A percentile compares a stretch with the other conserved stretches of the same genome.
Conservation (phyloP, 2,797 vertebrate species). For the Intellagama lesueurii region DNA sequence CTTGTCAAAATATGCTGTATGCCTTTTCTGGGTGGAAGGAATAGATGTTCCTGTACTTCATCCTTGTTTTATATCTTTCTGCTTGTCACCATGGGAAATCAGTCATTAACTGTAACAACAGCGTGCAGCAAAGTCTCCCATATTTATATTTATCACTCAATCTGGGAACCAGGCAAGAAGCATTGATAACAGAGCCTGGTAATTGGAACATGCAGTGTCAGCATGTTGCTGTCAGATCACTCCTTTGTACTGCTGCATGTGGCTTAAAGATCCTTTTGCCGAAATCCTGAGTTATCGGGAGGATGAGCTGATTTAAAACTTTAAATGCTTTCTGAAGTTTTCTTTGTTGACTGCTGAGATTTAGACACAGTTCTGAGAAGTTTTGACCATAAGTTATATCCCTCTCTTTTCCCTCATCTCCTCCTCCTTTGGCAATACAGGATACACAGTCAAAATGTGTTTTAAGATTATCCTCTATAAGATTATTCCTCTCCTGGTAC, state of each 20-base stretch:
- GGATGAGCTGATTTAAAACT: constrained; percentile 56
- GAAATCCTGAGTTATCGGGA: constrained; percentile 53
- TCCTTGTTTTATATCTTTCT: constrained; percentile 41
- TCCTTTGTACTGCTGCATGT: constrained; percentile 48
- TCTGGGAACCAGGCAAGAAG: constrained; percentile 48
- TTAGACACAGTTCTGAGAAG: constrained; percentile 44
- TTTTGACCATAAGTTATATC: constrained; percentile 33
- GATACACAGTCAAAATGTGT: constrained; percentile 48
- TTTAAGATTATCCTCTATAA: background rate
- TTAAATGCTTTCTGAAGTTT: constrained; percentile 58
- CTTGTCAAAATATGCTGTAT: background rate
- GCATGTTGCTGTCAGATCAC: constrained; percentile 56
- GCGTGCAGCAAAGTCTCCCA: constrained; percentile 26
- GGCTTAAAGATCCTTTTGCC: constrained; percentile 44
- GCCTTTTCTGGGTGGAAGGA: background rate
- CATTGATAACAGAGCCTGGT: constrained; percentile 54
- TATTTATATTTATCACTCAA: constrained; percentile 67
- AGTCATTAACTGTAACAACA: constrained; percentile 61
- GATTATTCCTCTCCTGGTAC: background rate
- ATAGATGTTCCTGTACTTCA: constrained; percentile 29
- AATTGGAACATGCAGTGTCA: constrained; percentile 64
- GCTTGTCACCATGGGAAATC: constrained; percentile 50
- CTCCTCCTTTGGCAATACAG: constrained; percentile 36
- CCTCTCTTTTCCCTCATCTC: constrained; percentile 9
- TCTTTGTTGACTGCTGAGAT: constrained; percentile 44